These are phyloP conservation scores for Sebastes itinus DNA, from an alignment of 2,797 vertebrate species.

Conservation along the genomic window DNA sequence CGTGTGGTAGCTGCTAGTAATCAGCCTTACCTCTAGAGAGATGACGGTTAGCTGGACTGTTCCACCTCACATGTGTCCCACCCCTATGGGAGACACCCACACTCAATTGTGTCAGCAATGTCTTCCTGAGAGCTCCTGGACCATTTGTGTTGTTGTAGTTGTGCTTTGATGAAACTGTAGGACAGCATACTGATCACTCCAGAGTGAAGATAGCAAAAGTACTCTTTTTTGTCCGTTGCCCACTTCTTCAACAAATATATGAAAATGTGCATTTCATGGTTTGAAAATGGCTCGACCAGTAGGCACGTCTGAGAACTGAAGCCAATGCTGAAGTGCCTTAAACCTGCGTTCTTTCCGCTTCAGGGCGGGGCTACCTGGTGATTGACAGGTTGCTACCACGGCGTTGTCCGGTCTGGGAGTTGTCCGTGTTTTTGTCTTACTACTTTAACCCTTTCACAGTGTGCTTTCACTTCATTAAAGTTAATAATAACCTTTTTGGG, in stretches of 20 bases:
- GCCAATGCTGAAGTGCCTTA: no score
- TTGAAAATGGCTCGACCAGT: no score
- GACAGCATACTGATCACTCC: not conserved
- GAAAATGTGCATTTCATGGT: no score
- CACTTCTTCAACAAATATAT: not conserved
- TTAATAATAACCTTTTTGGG: no score
- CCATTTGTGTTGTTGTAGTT: not conserved
- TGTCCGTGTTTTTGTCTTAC: no score
- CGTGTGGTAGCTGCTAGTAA: conserved; percentile 9
- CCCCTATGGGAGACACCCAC: not conserved
- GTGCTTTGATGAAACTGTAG: not conserved
- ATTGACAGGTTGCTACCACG: no score
- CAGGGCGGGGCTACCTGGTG: no score
- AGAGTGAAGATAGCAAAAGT: not conserved
- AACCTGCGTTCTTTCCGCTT: no score
- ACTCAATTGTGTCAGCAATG: not conserved
- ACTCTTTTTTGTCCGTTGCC: not conserved
- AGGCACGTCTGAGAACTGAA: accelerated
- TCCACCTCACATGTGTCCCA: not conserved
- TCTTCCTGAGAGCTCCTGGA: conserved; percentile 3
- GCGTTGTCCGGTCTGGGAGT: no score
- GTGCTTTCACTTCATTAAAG: no score
- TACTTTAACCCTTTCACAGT: no score
- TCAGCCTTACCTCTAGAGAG: conserved; percentile 3
- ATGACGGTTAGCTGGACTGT: not conserved